Percentiles rank a stretch among this genome's conserved stretches.
phyloP scores from a whole-genome alignment of 2,113 vertebrate genomes.

The Leiothrix lutea region DNA sequence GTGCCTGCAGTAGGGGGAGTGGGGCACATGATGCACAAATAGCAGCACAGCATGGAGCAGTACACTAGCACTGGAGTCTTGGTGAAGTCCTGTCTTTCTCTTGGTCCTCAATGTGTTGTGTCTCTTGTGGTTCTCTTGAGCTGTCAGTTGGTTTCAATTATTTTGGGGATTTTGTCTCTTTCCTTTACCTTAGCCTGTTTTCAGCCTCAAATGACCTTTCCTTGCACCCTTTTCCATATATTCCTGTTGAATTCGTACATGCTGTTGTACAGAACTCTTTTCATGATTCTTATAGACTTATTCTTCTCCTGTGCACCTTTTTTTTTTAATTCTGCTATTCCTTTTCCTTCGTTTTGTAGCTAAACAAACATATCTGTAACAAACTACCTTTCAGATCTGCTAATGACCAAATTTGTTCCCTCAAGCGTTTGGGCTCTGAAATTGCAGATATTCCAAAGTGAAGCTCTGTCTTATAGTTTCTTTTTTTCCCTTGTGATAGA shows the following conservation, averaged over 20 bases:
- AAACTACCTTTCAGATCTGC: not conserved
- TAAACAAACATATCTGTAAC: not conserved
- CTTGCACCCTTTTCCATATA: not conserved
- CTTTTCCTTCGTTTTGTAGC: not conserved
- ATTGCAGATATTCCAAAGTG: not conserved
- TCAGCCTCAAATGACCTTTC: not conserved
- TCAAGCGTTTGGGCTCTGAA: not conserved
- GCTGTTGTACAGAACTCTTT: not conserved
- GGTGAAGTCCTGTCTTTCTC: not conserved
- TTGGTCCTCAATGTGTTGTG: not conserved
- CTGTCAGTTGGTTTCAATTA: not conserved
- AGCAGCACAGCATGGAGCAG: not conserved
- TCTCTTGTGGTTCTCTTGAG: not conserved
- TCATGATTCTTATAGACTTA: not conserved
- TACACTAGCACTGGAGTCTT: not conserved
- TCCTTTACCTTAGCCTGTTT: not conserved
- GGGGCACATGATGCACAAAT: not conserved
- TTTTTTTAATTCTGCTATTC: not conserved
- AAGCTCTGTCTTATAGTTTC: not conserved
- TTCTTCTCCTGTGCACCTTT: not conserved
- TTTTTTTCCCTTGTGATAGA: not conserved
- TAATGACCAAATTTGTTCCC: not conserved
- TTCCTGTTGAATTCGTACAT: not conserved
- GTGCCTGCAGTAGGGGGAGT: not conserved
- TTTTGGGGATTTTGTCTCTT: not conserved